Percentiles rank a stretch among this genome's conserved stretches.
Evolutionary conservation across 2,797 vertebrate genomes (phyloP).

Genomic region (Oryzias sinensis): DNA sequence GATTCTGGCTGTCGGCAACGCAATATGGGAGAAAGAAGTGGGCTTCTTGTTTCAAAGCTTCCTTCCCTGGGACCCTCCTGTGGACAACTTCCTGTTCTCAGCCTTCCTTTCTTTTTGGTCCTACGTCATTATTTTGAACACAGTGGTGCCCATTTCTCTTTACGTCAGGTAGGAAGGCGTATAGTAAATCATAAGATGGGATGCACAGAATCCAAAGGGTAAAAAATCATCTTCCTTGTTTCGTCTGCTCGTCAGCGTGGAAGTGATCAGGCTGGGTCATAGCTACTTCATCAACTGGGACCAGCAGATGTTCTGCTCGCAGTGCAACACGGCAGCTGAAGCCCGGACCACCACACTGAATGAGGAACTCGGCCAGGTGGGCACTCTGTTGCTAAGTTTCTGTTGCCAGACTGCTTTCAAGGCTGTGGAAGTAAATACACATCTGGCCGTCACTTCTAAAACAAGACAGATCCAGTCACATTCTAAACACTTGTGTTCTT

Average conservation of each 20-base stretch:
- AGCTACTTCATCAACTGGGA: slow-evolving; percentile 99
- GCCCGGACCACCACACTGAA: slow-evolving; percentile 92
- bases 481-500: too few species aligned
- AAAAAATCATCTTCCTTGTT: background rate
- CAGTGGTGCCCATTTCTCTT: slow-evolving; percentile 94
- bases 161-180: slow-evolving; percentile 87
- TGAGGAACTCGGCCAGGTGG: slow-evolving; percentile 89
- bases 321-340: slow-evolving; percentile 83
- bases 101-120: slow-evolving; percentile 96
- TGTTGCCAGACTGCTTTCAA: background rate
- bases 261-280: slow-evolving; percentile 92
- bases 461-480: too few species aligned
- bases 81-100: slow-evolving; percentile 89
- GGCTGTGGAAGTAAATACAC: too few species aligned
- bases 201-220: background rate
- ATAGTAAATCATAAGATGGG: background rate
- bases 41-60: slow-evolving; percentile 91
- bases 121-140: slow-evolving; percentile 96
- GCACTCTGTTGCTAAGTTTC: background rate
- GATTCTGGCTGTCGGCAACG: slow-evolving; percentile 91
- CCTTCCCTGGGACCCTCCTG: slow-evolving; percentile 89
- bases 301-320: slow-evolving; percentile 89
- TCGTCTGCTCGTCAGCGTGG: slow-evolving; percentile 77
- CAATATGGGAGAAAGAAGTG: slow-evolving; percentile 91
- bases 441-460: background rate